Conservation (phyloP, 2,113 vertebrate genomes). For the Trichomycterus rosablanca region DNA sequence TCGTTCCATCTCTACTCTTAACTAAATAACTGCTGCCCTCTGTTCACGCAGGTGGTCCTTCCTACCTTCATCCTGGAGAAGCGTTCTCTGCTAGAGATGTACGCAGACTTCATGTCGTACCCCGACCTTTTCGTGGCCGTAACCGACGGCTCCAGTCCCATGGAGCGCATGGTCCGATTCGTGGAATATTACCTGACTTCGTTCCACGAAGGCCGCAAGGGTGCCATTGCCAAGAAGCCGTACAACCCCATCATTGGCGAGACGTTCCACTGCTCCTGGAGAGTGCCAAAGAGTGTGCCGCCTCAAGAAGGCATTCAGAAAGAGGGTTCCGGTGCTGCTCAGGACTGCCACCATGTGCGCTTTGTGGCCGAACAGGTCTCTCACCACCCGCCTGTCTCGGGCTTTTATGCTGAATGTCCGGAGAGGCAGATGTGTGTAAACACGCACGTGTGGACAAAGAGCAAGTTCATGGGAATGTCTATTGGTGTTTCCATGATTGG, state of each 20-base stretch:
- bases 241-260: constrained; percentile 98
- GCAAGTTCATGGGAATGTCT: constrained; percentile 99
- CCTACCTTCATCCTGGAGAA: constrained; percentile 98
- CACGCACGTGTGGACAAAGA: constrained; percentile 96
- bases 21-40: too few relatives aligned
- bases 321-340: constrained; percentile 50
- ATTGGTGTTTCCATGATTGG: constrained; percentile 97
- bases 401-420: constrained; percentile 93
- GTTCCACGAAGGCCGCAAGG: constrained; percentile 96
- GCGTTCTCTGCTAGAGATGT: constrained; percentile 96
- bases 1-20: too few relatives aligned
- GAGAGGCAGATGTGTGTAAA: constrained; percentile 92
- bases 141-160: constrained; percentile 73
- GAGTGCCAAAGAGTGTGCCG: constrained; percentile 61
- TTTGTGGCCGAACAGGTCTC: constrained; percentile 97
- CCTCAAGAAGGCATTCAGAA: constrained; percentile 46
- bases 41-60: constrained; percentile 80
- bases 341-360: constrained; percentile 78
- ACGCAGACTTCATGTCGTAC: constrained; percentile 97
- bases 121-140: constrained; percentile 89
- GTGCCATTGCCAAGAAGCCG: constrained; percentile 95
- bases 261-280: constrained; percentile 97
- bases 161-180: constrained; percentile 94
- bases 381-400: constrained; percentile 95
- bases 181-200: constrained; percentile 98